Evolutionary conservation across 2,888 invertebrate species (phyloP).

Genomic region (Pristionchus exspectatus): DNA sequence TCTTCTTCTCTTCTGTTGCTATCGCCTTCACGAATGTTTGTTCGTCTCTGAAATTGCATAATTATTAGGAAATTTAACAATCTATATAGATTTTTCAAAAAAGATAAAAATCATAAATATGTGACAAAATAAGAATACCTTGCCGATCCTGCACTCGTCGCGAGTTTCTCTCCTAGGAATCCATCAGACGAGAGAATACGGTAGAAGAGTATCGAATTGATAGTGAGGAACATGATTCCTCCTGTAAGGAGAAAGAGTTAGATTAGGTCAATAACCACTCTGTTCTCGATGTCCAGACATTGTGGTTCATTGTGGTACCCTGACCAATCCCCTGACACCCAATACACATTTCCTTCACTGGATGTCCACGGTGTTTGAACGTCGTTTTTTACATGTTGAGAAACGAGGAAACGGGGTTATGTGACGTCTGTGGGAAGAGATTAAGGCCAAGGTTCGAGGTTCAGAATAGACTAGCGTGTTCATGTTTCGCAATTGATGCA

Average conservation of each 20-base stretch:
- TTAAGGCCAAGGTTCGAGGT: neutral
- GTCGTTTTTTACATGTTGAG: neutral
- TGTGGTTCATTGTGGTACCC: neutral
- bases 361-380: neutral
- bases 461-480: neutral
- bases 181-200: conserved; percentile 74
- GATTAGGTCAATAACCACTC: neutral
- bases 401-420: neutral
- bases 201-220: conserved; percentile 71
- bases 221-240: conserved; percentile 66
- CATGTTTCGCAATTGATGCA: neutral
- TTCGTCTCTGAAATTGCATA: conserved; percentile 28
- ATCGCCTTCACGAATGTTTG: conserved; percentile 53
- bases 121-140: neutral
- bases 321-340: neutral
- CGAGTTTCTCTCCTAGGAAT: conserved; percentile 62
- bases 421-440: neutral
- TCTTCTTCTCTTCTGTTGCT: conserved; percentile 43
- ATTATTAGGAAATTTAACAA: neutral
- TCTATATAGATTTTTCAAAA: neutral
- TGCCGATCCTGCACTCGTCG: neutral
- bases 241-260: conserved; percentile 56
- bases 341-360: neutral
- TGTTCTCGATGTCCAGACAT: neutral
- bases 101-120: neutral